phyloP scores from a whole-genome alignment of 64 coral and sea anemone genomes.

The Actinia tenebrosa region DNA sequence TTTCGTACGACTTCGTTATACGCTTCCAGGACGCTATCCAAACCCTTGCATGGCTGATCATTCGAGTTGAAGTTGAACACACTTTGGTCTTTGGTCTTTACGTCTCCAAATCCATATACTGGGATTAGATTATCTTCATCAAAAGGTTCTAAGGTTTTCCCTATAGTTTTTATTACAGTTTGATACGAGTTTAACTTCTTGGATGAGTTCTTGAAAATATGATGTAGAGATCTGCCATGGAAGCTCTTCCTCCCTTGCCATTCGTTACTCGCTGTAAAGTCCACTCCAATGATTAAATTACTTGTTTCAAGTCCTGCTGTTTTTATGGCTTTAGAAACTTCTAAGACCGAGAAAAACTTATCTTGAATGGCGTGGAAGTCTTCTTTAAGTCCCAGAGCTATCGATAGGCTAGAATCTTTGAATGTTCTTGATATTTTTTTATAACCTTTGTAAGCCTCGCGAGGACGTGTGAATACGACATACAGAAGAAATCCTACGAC shows the following conservation, averaged over 20 bases:
- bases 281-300: constrained; percentile 90
- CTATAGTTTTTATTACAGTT: constrained; percentile 73
- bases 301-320: constrained; percentile 66
- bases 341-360: constrained; percentile 62
- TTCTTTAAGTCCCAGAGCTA: constrained; percentile 46
- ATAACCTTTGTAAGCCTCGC: constrained; percentile 66
- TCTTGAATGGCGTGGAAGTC: constrained; percentile 88
- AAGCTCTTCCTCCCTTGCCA: constrained; percentile 96
- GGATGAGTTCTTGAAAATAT: constrained; percentile 56
- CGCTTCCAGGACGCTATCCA: constrained; percentile 62
- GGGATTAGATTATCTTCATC: constrained; percentile 93
- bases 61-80: constrained; percentile 76
- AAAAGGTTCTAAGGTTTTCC: constrained; percentile 85
- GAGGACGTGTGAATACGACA: constrained; percentile 52
- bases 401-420: constrained; percentile 56
- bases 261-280: constrained; percentile 98
- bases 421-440: constrained; percentile 59
- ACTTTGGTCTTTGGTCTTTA: constrained; percentile 73
- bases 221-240: constrained; percentile 71
- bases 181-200: constrained; percentile 89
- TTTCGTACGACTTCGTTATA: constrained; percentile 75
- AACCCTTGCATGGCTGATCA: constrained; percentile 71
- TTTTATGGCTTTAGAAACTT: constrained; percentile 82
- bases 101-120: constrained; percentile 85
- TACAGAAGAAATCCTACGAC: constrained; percentile 72